A percentile compares a stretch with the other conserved stretches of the same genome.
phyloP scores from a whole-genome alignment of 1,140 invertebrate genomes.

The Lordiphosa clarofinis region DNA sequence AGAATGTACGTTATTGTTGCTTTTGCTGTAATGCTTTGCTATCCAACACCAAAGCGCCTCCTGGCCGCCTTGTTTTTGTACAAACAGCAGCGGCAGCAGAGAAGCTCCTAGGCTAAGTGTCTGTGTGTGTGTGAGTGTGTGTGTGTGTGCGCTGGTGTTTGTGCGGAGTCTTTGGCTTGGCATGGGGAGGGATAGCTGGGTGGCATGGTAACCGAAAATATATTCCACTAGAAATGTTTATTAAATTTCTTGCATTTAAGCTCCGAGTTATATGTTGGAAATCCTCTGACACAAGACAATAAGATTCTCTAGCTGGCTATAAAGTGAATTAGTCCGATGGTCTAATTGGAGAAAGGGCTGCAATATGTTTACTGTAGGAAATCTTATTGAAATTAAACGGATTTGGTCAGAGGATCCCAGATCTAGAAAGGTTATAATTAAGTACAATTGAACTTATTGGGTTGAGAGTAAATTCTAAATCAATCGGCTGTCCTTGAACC shows the following conservation, averaged over 20 bases:
- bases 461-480: too few relatives aligned
- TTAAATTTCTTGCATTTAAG: slow-evolving; percentile 77
- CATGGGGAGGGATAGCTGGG: slow-evolving; percentile 1
- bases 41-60: slow-evolving; percentile 12
- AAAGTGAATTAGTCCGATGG: slow-evolving; percentile 12
- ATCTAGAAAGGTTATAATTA: too few relatives aligned
- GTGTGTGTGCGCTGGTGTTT: slow-evolving; percentile 20
- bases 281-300: slow-evolving; percentile 34
- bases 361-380: too few relatives aligned
- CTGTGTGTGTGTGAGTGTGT: slow-evolving; percentile 14
- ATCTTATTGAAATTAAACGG: neutral
- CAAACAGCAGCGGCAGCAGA: slow-evolving; percentile 23
- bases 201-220: slow-evolving; percentile 45
- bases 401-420: neutral
- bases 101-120: slow-evolving; percentile 43
- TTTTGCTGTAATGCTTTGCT: slow-evolving; percentile 51
- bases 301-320: slow-evolving; percentile 9
- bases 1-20: slow-evolving; percentile 60
- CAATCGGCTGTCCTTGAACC: too few relatives aligned
- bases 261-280: slow-evolving; percentile 55
- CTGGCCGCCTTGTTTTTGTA: slow-evolving; percentile 16
- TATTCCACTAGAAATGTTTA: slow-evolving; percentile 72
- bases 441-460: too few relatives aligned
- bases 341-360: slow-evolving; percentile 4
- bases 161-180: slow-evolving; percentile 12